These are phyloP conservation scores for Criorhina ranunculi DNA, from an alignment of 2,888 invertebrate species.

Conservation along the genomic window DNA sequence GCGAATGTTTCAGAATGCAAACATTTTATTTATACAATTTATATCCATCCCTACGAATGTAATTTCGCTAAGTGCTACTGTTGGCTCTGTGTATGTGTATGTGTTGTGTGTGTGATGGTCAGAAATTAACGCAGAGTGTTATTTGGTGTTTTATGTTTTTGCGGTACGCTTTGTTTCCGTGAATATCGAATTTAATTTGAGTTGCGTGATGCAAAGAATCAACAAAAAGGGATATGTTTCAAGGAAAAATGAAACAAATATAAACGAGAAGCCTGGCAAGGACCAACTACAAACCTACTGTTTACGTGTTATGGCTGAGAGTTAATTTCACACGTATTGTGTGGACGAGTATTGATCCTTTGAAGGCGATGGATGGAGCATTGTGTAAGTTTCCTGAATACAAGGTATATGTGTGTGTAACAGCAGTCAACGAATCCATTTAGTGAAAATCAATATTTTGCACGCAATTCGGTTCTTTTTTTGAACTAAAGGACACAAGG, in stretches of 20 bases:
- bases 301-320: conserved; percentile 44
- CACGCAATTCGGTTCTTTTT: conserved; percentile 35
- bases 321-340: conserved; percentile 61
- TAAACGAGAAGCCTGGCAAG: background rate
- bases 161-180: conserved; percentile 51
- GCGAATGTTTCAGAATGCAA: conserved; percentile 71
- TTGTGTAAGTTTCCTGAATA: background rate
- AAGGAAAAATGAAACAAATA: conserved; percentile 3
- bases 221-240: conserved; percentile 26
- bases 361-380: conserved; percentile 17
- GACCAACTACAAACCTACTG: conserved; percentile 1
- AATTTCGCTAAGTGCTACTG: conserved; percentile 72
- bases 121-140: conserved; percentile 67
- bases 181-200: conserved; percentile 55
- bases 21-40: conserved; percentile 75
- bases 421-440: conserved; percentile 38
- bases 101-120: conserved; percentile 45
- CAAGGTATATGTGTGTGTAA: conserved; percentile 23
- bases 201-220: conserved; percentile 59
- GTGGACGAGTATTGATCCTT: conserved; percentile 28
- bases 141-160: conserved; percentile 56
- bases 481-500: background rate
- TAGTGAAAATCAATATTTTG: conserved; percentile 54
- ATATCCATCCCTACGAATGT: conserved; percentile 67
- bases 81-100: conserved; percentile 19